Evolutionary conservation across 2,888 invertebrate species (phyloP).

Genomic region (Plebejus anna): DNA sequence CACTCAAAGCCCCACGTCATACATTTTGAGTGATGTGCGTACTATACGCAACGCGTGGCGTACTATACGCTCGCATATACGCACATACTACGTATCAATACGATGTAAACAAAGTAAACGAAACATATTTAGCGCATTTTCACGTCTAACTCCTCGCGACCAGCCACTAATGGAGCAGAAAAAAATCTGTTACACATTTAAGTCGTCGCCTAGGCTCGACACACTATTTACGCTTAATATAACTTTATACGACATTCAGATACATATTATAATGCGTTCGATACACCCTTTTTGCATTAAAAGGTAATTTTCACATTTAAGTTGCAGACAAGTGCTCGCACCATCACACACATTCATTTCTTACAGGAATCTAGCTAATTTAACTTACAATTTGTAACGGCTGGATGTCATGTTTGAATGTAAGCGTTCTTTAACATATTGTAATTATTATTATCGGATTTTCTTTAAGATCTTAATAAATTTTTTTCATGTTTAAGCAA

Average conservation of each 20-base stretch:
- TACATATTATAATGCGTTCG: conserved; percentile 14
- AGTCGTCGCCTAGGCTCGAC: background rate
- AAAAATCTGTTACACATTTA: background rate
- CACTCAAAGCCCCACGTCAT: conserved; percentile 6
- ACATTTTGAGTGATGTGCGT: background rate
- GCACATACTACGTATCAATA: background rate
- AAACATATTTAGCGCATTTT: background rate
- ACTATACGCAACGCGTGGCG: background rate
- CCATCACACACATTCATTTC: conserved; percentile 25
- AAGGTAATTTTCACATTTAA: conserved; percentile 18
- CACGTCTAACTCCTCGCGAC: conserved; percentile 8
- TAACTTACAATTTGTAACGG: conserved; percentile 17
- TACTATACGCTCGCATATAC: background rate
- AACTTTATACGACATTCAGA: conserved; percentile 22
- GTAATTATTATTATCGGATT: background rate
- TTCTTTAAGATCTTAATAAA: background rate
- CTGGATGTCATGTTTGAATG: conserved; percentile 17
- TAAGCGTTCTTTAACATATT: background rate
- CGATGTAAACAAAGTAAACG: background rate
- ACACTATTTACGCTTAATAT: conserved; percentile 26
- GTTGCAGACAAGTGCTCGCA: conserved; percentile 24
- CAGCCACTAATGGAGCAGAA: conserved; percentile 22
- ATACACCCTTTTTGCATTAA: conserved; percentile 17
- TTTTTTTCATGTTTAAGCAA: background rate
- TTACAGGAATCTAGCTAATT: conserved; percentile 20